Percentiles rank a stretch among this genome's conserved stretches.
phyloP scores from a whole-genome alignment of 2,797 vertebrate genomes.

The Ptychobarbus kaznakovi region DNA sequence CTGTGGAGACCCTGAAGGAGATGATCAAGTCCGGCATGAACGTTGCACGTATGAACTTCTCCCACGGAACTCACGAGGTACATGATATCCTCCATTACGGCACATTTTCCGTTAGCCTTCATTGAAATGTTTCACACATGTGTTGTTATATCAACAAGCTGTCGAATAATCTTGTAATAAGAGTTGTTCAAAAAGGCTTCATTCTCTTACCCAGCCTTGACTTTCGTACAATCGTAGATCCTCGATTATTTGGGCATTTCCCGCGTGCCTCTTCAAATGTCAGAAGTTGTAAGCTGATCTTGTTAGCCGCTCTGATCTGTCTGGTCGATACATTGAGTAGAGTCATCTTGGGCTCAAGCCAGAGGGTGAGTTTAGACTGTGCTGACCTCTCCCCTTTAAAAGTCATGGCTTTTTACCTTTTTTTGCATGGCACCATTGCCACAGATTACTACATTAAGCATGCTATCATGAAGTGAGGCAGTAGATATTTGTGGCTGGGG shows the following conservation, averaged over 20 bases:
- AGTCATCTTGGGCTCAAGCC: constrained; percentile 46
- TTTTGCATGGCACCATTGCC: constrained; percentile 57
- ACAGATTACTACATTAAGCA: constrained; percentile 7
- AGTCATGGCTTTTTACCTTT: constrained; percentile 69
- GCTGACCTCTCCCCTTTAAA: constrained; percentile 75
- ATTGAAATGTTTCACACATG: background rate
- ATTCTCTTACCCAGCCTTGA: background rate
- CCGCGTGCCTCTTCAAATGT: constrained; percentile 60
- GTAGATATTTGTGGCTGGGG: constrained; percentile 59
- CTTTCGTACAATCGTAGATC: background rate
- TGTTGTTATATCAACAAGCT: background rate
- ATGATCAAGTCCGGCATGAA: constrained; percentile 99
- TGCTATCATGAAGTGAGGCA: constrained; percentile 33
- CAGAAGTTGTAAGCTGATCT: constrained; percentile 73
- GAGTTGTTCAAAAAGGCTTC: background rate
- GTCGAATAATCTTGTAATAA: background rate
- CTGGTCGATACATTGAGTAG: constrained; percentile 27
- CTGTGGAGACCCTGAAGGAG: constrained; percentile 89
- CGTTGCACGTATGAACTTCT: constrained; percentile 97
- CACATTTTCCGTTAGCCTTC: background rate
- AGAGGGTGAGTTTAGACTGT: constrained; percentile 45
- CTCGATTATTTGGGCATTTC: constrained; percentile 64
- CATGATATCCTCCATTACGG: constrained; percentile 55
- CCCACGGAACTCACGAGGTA: constrained; percentile 96
- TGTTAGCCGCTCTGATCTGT: constrained; percentile 42